Percentiles rank a stretch among this genome's conserved stretches.
Evolutionary conservation across 1,140 invertebrate genomes (phyloP).

Genomic region (Cotesia typhae): DNA sequence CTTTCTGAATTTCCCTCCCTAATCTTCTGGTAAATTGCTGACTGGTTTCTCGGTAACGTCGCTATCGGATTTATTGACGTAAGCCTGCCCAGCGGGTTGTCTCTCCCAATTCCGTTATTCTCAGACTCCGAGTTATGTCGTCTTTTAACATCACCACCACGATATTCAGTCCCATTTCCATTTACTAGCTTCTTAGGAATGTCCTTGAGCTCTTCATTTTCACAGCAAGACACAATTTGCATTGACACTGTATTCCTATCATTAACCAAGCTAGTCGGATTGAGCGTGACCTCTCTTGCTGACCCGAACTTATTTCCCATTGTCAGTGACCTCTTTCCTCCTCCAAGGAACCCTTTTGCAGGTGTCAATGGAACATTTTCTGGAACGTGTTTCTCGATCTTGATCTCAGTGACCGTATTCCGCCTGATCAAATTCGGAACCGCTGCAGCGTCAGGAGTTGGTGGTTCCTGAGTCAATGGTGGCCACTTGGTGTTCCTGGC

Average conservation of each 20-base stretch:
- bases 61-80: slow-evolving; percentile 58
- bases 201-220: slow-evolving; percentile 48
- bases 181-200: slow-evolving; percentile 20
- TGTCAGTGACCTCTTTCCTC: slow-evolving; percentile 38
- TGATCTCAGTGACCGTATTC: slow-evolving; percentile 59
- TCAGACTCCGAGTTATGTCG: slow-evolving; percentile 62
- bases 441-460: slow-evolving; percentile 52
- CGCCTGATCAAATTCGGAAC: slow-evolving; percentile 54
- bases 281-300: slow-evolving; percentile 59
- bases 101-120: slow-evolving; percentile 52
- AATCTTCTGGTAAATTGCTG: slow-evolving; percentile 41
- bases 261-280: slow-evolving; percentile 57
- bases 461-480: slow-evolving; percentile 58
- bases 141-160: slow-evolving; percentile 45
- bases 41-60: slow-evolving; percentile 55
- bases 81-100: slow-evolving; percentile 45
- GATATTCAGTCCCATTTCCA: background rate
- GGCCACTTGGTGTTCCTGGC: slow-evolving; percentile 71
- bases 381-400: slow-evolving; percentile 57
- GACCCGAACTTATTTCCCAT: slow-evolving; percentile 54
- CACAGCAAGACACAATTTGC: slow-evolving; percentile 56
- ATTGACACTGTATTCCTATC: slow-evolving; percentile 59
- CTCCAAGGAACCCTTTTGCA: slow-evolving; percentile 35
- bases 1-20: slow-evolving; percentile 48
- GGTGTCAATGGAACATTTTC: slow-evolving; percentile 42